Evolutionary conservation across 2,888 invertebrate species (phyloP).

Genomic region (Cybosia mesomella): DNA sequence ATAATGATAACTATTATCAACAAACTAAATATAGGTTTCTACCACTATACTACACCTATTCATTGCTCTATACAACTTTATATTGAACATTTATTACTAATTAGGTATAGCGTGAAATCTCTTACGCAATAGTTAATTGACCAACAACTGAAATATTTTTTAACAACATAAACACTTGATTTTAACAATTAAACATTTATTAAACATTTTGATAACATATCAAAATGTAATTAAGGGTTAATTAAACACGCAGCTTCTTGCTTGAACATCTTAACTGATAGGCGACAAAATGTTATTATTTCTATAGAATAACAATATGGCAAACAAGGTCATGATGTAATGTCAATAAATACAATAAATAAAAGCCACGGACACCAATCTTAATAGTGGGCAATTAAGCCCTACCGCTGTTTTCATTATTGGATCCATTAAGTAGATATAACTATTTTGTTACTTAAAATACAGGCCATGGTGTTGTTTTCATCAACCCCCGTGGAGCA

Average conservation of each 20-base stretch:
- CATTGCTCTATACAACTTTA: too few relatives aligned
- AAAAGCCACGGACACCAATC: slow-evolving; percentile 24
- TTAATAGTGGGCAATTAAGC: slow-evolving; percentile 46
- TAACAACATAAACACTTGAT: too few relatives aligned
- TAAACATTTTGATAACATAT: too few relatives aligned
- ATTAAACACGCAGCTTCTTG: not conserved
- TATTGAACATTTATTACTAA: too few relatives aligned
- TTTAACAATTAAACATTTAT: too few relatives aligned
- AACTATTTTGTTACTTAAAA: slow-evolving; percentile 32
- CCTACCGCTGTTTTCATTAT: slow-evolving; percentile 49
- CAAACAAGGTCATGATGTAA: not conserved
- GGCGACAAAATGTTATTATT: not conserved
- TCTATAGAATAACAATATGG: not conserved
- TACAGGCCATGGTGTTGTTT: slow-evolving; percentile 20
- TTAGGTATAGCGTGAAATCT: too few relatives aligned
- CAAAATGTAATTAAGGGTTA: not conserved
- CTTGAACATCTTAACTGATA: not conserved
- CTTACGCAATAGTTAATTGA: too few relatives aligned
- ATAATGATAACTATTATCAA: too few relatives aligned
- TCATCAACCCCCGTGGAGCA: slow-evolving; percentile 7
- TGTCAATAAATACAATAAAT: slow-evolving; percentile 19
- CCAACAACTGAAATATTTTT: too few relatives aligned
- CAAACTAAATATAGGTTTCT: too few relatives aligned
- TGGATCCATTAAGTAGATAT: slow-evolving; percentile 33
- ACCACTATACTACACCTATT: too few relatives aligned